These are phyloP conservation scores for Fukomys damarensis DNA, from an alignment of 2,113 vertebrate genomes.

Conservation along the genomic window DNA sequence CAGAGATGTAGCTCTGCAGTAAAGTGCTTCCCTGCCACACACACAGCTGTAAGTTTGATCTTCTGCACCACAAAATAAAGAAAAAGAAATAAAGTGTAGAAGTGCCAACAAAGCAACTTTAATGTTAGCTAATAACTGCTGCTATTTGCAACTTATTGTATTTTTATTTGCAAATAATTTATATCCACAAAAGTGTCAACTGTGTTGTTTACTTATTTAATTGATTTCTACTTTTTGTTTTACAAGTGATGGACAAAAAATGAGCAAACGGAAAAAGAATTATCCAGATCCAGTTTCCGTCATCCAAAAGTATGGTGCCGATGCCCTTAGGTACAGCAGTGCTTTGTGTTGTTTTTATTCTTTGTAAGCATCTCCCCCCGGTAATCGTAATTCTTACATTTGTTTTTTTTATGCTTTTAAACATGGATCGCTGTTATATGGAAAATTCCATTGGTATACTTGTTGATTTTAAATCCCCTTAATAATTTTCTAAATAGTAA, in stretches of 20 bases:
- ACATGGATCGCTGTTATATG: neutral
- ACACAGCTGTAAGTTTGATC: neutral
- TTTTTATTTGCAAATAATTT: neutral
- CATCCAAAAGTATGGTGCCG: slow-evolving; percentile 94
- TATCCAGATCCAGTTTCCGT: slow-evolving; percentile 94
- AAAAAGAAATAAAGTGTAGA: neutral
- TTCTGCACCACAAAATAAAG: neutral
- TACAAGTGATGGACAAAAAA: slow-evolving; percentile 98
- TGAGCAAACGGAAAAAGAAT: slow-evolving; percentile 99
- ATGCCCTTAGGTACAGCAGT: slow-evolving; percentile 93
- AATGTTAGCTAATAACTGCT: neutral
- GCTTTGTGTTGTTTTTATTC: neutral
- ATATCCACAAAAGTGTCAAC: neutral
- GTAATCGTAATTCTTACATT: neutral
- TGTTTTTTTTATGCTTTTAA: neutral
- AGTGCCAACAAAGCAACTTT: neutral
- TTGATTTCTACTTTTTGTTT: slow-evolving; percentile 64
- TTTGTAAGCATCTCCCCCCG: neutral
- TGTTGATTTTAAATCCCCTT: neutral
- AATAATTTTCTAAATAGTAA: neutral
- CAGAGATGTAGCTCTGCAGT: neutral
- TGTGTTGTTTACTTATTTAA: neutral
- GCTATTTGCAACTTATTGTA: neutral
- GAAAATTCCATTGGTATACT: neutral
- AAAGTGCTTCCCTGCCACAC: neutral